Conservation (phyloP, 1,140 invertebrate genomes). For the Bursaphelenchus mucronatus region DNA sequence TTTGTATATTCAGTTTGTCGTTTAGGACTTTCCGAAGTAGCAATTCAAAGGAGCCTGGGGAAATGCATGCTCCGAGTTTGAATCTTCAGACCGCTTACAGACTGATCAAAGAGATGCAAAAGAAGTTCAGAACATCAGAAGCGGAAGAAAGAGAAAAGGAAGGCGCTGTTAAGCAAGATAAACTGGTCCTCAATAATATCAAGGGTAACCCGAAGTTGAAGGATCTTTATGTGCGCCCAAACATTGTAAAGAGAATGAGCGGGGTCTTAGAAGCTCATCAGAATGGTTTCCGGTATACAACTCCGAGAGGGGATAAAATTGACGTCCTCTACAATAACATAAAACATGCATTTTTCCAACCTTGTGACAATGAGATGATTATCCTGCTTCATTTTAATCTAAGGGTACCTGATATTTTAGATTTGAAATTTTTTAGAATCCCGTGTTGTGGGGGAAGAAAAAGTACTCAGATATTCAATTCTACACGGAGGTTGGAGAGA, state of each 20-base stretch:
- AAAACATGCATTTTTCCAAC: slow-evolving; percentile 98
- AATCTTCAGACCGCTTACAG: slow-evolving; percentile 94
- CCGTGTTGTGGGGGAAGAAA: slow-evolving; percentile 98
- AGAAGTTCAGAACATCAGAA: slow-evolving; percentile 94
- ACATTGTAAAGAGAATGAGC: slow-evolving; percentile 96
- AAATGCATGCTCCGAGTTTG: slow-evolving; percentile 84
- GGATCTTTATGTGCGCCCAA: slow-evolving; percentile 95
- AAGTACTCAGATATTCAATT: slow-evolving; percentile 98
- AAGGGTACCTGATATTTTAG: slow-evolving; percentile 67
- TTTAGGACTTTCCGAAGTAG: slow-evolving; percentile 90
- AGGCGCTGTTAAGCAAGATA: slow-evolving; percentile 93
- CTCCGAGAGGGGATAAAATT: slow-evolving; percentile 94
- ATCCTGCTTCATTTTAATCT: slow-evolving; percentile 97
- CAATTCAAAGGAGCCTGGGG: slow-evolving; percentile 94
- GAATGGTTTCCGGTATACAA: slow-evolving; percentile 96
- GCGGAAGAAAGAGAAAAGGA: slow-evolving; percentile 97
- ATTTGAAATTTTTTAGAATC: slow-evolving; percentile 68
- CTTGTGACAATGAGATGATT: slow-evolving; percentile 99
- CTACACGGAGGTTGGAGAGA: slow-evolving; percentile 99
- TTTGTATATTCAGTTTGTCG: not conserved
- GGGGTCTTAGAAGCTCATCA: slow-evolving; percentile 82
- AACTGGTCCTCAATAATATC: slow-evolving; percentile 79
- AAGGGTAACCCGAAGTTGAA: slow-evolving; percentile 98
- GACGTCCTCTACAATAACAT: slow-evolving; percentile 99
- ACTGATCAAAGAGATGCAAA: slow-evolving; percentile 97